Conservation (phyloP, 2,888 invertebrate genomes). For the Nomada hirtipes region DNA sequence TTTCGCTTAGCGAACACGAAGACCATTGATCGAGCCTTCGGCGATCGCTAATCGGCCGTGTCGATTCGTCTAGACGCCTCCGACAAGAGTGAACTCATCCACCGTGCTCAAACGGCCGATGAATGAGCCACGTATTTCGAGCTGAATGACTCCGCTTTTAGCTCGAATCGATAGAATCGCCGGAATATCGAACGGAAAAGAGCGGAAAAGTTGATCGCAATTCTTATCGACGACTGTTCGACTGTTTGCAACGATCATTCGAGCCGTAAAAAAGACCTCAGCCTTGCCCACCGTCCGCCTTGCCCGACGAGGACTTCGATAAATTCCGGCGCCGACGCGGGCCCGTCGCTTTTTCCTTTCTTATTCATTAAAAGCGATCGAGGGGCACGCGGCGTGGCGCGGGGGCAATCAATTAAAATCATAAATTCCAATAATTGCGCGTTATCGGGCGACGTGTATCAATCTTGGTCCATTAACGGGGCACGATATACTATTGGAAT, state of each 20-base stretch:
- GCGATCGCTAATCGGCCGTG: slow-evolving; percentile 74
- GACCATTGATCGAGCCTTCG: slow-evolving; percentile 74
- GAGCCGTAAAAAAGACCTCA: neutral
- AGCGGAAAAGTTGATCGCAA: too few relatives aligned
- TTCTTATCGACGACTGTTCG: neutral
- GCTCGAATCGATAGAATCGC: neutral
- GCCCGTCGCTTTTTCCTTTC: neutral
- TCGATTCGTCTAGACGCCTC: slow-evolving; percentile 76
- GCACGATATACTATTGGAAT: slow-evolving; percentile 44
- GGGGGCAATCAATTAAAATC: slow-evolving; percentile 21
- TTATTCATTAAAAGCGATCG: slow-evolving; percentile 12
- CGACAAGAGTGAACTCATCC: slow-evolving; percentile 36
- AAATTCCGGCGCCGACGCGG: slow-evolving; percentile 8
- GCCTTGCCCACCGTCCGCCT: neutral
- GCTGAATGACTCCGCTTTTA: slow-evolving; percentile 11
- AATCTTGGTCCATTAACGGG: slow-evolving; percentile 44
- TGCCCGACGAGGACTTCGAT: slow-evolving; percentile 4
- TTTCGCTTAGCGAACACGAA: slow-evolving; percentile 73
- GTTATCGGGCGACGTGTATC: slow-evolving; percentile 26
- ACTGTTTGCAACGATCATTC: neutral
- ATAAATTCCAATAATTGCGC: slow-evolving; percentile 40
- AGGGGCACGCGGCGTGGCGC: neutral
- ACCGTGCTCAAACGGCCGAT: neutral
- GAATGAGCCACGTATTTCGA: neutral
- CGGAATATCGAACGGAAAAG: neutral